phyloP scores from a whole-genome alignment of 2,113 vertebrate genomes.

The Misgurnus anguillicaudatus region DNA sequence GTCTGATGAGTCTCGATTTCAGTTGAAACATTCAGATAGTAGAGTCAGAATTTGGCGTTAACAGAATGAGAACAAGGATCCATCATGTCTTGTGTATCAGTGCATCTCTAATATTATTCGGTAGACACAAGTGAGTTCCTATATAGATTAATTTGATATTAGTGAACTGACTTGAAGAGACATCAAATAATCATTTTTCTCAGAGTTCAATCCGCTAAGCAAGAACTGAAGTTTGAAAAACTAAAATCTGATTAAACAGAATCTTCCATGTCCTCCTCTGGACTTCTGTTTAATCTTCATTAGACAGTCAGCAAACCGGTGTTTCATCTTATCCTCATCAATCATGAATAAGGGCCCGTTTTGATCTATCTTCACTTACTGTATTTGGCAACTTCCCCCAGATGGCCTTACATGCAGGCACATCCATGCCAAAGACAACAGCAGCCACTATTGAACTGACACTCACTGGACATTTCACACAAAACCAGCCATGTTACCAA shows the following conservation, averaged over 20 bases:
- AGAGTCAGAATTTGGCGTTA: too few species aligned
- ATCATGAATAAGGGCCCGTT: constrained; percentile 32
- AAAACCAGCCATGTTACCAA: constrained; percentile 22
- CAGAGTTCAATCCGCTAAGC: too few species aligned
- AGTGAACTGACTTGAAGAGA: too few species aligned
- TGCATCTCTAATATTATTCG: too few species aligned
- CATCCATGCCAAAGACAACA: constrained; percentile 36
- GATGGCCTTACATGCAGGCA: constrained; percentile 41
- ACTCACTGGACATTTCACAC: constrained; percentile 11
- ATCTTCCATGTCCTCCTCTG: constrained; percentile 12
- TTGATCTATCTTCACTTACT: constrained; percentile 39
- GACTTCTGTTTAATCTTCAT: constrained; percentile 1
- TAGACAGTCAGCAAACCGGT: constrained; percentile 34
- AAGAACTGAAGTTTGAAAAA: too few species aligned
- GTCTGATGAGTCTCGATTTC: too few species aligned
- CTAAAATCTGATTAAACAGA: constrained; percentile 30
- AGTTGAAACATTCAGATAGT: too few species aligned
- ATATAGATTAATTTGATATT: too few species aligned
- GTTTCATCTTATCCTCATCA: constrained; percentile 34
- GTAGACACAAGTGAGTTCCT: too few species aligned
- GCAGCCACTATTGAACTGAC: constrained; percentile 35
- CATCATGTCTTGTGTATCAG: too few species aligned
- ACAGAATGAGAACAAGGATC: too few species aligned
- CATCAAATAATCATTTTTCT: too few species aligned
- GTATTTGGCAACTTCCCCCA: constrained; percentile 32